Base-by-base conservation (phyloP, 2,113 vertebrate genomes). In the Oreotrochilus melanogaster region DNA sequence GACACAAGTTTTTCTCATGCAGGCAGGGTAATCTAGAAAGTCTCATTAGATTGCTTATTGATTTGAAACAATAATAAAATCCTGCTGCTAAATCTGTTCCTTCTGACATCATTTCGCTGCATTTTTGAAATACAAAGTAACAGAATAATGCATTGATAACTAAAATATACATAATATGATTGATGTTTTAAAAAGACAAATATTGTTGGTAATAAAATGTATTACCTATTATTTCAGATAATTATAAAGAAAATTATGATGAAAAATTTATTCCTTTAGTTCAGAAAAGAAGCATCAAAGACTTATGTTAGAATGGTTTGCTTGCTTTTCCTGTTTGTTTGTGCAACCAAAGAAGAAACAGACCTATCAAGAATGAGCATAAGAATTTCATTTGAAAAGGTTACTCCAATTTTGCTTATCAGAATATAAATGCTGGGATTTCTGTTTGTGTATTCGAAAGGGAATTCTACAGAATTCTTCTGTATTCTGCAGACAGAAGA, bases 1-100 rank as follows among this genome's bases (percentile, higher is more conserved):
- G 39, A 82, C 33, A 43, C 27, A 78, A 64, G 58, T 14, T 79
- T 93, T 91, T 80, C 76, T 80, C 78, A 11, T 83, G 82, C 92
- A 86, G 33, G 47, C 73, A 92, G 60, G 13, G 22, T 79, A 74
- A 91, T 91, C 92, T 48, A 65, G 79, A 82, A 81, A 75, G 35
- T 75, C 50, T 67, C 88, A 61, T 65, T 93, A 54, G 28, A 27
- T 48, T 93, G 88, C 62, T 83, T 79, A 56, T 74, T 89, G 56
- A 87, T 85, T 95, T 75, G 78, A 75, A 91, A 64, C 8, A 89
- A 71, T 74, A 84, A 95, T 86, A 88, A 93, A 91, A 82, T 85
- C 53, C 61, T 93, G n/a, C 92, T 82, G 62, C 91, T 94, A 89
- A 87, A 72, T 89, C 56, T 85, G 43, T 94, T 76, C 39, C 58